phyloP scores from a whole-genome alignment of 2,888 invertebrate genomes.

The Heliconius erato region DNA sequence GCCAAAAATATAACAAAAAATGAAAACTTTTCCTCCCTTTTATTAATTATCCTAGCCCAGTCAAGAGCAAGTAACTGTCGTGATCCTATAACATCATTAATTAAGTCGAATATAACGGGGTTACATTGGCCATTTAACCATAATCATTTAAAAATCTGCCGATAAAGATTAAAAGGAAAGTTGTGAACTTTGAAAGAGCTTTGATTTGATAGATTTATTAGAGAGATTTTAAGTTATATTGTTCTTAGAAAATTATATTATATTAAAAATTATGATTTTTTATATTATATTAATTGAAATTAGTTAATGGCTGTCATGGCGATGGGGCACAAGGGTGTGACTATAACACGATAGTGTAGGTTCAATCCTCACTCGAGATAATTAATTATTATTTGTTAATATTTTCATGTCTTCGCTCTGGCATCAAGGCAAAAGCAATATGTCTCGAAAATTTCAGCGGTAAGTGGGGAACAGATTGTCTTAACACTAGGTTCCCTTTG shows the following conservation, averaged over 20 bases:
- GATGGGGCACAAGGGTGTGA: too few relatives aligned
- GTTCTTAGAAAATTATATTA: too few relatives aligned
- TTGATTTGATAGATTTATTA: not conserved
- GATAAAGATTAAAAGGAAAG: conserved; percentile 20
- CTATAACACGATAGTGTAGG: too few relatives aligned
- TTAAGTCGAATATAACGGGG: conserved; percentile 40
- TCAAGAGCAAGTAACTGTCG: conserved; percentile 41
- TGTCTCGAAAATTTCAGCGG: not conserved
- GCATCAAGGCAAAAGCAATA: not conserved
- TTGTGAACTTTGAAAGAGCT: conserved; percentile 17
- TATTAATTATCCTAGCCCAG: conserved; percentile 33
- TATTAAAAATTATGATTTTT: not conserved
- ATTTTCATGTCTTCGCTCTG: too few relatives aligned
- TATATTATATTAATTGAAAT: not conserved
- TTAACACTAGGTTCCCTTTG: not conserved
- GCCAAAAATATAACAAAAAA: not conserved
- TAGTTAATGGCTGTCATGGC: too few relatives aligned
- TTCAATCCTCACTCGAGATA: too few relatives aligned
- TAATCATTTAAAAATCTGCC: conserved; percentile 37
- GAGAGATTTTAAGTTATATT: too few relatives aligned
- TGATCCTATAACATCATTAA: conserved; percentile 40
- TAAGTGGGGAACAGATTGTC: not conserved
- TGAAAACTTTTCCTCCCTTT: not conserved
- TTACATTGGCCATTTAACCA: conserved; percentile 39
- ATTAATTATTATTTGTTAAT: too few relatives aligned